A percentile compares a stretch with the other conserved stretches of the same genome.
These are phyloP conservation scores for Halisarca cf. caerulea DNA, from an alignment of 37 sponge, comb jelly and placozoan genomes.

Conservation along the genomic window DNA sequence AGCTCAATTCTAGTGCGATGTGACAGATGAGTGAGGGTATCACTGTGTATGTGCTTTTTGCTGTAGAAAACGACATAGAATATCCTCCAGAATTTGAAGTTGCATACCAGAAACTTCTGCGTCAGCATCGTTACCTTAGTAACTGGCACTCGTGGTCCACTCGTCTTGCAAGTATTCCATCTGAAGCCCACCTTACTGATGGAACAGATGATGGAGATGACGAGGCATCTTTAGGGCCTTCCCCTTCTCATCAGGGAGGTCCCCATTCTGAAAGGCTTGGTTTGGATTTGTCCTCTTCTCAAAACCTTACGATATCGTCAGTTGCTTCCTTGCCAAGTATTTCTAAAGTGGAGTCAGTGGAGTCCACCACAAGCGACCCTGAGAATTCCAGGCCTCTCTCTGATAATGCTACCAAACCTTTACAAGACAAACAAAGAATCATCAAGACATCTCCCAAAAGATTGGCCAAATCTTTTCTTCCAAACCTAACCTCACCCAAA, in stretches of 20 bases:
- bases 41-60: background rate
- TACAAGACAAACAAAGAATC: too few relatives aligned
- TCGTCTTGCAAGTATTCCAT: background rate
- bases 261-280: background rate
- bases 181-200: background rate
- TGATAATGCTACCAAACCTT: background rate
- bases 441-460: background rate
- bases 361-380: background rate
- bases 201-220: slow-evolving; percentile 4
- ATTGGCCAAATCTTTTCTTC: slow-evolving; percentile 6
- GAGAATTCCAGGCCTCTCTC: background rate
- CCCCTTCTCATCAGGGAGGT: background rate
- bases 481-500: slow-evolving; percentile 15
- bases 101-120: background rate
- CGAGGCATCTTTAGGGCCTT: background rate
- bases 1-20: background rate
- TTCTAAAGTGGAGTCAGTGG: background rate
- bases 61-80: background rate
- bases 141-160: slow-evolving; percentile 10
- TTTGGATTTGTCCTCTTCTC: background rate
- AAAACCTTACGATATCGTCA: slow-evolving; percentile 7
- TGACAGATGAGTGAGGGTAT: background rate
- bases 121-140: slow-evolving; percentile 10
- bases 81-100: background rate
- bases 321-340: slow-evolving; percentile 14